Percentiles rank a stretch among this genome's conserved stretches.
phyloP scores from a whole-genome alignment of 2,888 invertebrate genomes.

The Plagiodera versicolora region DNA sequence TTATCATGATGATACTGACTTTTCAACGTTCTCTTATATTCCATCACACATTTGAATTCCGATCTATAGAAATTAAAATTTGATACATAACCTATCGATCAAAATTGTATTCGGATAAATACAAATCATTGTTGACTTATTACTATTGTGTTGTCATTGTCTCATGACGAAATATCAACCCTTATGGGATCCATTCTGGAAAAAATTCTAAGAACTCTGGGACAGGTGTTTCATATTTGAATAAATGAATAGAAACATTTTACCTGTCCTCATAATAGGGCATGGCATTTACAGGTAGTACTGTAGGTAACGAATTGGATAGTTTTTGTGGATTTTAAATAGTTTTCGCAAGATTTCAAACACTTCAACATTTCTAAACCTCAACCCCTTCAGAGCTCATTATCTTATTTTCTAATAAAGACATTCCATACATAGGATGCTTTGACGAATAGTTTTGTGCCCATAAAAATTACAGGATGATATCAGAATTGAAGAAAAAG shows the following conservation, averaged over 20 bases:
- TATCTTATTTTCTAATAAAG: too few species aligned
- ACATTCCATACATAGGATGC: too few species aligned
- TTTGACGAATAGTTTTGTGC: too few species aligned
- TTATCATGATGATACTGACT: too few species aligned
- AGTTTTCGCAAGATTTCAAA: background rate
- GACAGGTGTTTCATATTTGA: background rate
- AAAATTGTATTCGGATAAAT: too few species aligned
- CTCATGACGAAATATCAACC: background rate
- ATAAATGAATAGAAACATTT: background rate
- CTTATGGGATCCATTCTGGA: background rate
- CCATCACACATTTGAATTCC: too few species aligned
- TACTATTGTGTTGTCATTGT: background rate
- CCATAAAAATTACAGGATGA: too few species aligned
- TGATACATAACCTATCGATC: too few species aligned
- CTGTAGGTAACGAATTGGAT: background rate
- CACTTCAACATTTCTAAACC: background rate
- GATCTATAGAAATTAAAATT: too few species aligned
- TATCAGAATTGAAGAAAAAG: too few species aligned
- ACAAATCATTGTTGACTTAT: background rate
- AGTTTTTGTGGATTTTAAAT: background rate
- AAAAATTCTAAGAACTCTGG: background rate
- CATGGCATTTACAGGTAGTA: background rate
- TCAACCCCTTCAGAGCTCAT: too few species aligned
- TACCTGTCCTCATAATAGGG: background rate
- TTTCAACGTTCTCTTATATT: too few species aligned